Evolutionary conservation across 2,888 invertebrate species (phyloP).

Genomic region (Machimus rusticus): DNA sequence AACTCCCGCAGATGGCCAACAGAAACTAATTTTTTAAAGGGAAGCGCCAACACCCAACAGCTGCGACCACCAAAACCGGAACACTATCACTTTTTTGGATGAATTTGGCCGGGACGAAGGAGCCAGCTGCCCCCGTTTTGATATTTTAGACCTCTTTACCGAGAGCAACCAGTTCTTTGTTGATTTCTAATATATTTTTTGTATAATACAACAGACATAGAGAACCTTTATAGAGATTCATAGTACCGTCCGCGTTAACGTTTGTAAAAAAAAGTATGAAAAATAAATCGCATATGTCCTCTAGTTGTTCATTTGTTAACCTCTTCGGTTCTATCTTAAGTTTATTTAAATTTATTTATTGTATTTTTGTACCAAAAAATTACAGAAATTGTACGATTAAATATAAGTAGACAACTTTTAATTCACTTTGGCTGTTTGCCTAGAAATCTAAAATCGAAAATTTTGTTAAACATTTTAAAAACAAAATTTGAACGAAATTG

Average conservation of each 20-base stretch:
- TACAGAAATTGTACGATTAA: not conserved
- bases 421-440: constrained; percentile 12
- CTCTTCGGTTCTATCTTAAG: not conserved
- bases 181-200: constrained; percentile 32
- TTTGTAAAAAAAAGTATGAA: constrained; percentile 9
- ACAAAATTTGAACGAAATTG: not conserved
- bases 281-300: constrained; percentile 5
- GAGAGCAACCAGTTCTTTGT: constrained; percentile 17
- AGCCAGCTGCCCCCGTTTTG: not conserved
- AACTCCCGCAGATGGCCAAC: constrained; percentile 22
- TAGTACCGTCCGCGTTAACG: constrained; percentile 40
- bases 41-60: not conserved
- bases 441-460: not conserved
- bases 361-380: not conserved
- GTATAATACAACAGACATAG: constrained; percentile 10
- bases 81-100: constrained; percentile 11
- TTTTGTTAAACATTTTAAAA: not conserved
- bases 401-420: not conserved
- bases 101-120: not conserved
- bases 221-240: constrained; percentile 35
- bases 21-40: not conserved
- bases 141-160: constrained; percentile 22
- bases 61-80: not conserved
- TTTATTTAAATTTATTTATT: not conserved
- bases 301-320: not conserved